Base-by-base conservation (phyloP, 2,113 vertebrate species). In the Tetraodon nigroviridis region DNA sequence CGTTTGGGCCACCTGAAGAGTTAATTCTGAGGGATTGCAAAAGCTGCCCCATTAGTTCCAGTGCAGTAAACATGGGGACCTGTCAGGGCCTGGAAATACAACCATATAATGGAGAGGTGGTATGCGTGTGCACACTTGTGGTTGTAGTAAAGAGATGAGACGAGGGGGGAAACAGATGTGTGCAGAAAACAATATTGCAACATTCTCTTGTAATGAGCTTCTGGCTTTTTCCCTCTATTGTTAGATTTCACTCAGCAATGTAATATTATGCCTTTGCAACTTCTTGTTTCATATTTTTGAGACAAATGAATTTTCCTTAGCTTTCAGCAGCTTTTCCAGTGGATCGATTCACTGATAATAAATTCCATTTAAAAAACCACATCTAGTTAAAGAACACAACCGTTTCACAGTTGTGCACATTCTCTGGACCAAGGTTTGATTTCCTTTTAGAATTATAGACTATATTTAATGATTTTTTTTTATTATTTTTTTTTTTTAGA, bases 21-120 rank as follows among this genome's bases (percentile, higher is more conserved):
- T 84, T 87, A 71, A 81, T 83, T 80, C 55, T 64, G 76, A 86
- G 74, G 66, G 62, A 85, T 79, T 78, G 46, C 51, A 75, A 69
- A 59, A 42, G 67, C 71, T 21, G 47, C 51, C 62, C 73, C 69
- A 76, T 81, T 81, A 82, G 82, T 84, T 86, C 69, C 75, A 77
- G 59, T 51, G 57, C 40, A 76, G 60, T 72, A 84, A 82, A 81
- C 73, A 71, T 7, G 20, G 66, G 66, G 75, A 79, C 76, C 19
- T 45, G 67, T 70, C 64, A 69, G 72, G 20, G 64, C 66, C 62
- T 52, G 61, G 56, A 20, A 45, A 52, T 46, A 45, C 44, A 55
- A 61, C 75, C 52, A 14, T 78, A 55, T 59, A 69, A 75, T 71
- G 55, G 29, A 40, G 60, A 6, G 18, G 51, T 49, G 7, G 57